Evolutionary conservation across 1,140 invertebrate species (phyloP).

Genomic region (Melanaphis sacchari): DNA sequence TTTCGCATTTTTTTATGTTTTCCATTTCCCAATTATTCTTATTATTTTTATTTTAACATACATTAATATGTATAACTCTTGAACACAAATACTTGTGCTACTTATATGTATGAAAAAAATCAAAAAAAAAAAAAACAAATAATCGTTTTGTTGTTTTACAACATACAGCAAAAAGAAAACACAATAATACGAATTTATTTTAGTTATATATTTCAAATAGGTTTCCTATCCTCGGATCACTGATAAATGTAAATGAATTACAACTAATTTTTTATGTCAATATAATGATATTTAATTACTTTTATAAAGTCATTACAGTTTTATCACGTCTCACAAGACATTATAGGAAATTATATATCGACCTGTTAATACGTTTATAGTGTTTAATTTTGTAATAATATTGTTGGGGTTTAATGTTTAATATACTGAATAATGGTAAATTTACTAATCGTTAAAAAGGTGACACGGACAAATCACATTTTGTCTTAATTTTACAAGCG

Average conservation of each 20-base stretch:
- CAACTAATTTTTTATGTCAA: no score
- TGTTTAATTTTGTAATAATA: not conserved
- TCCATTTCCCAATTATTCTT: not conserved
- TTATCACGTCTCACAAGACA: not conserved
- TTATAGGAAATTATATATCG: not conserved
- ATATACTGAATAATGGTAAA: not conserved
- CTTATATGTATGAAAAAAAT: no score
- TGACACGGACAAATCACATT: fast-evolving
- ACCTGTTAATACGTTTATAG: not conserved
- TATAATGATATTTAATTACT: no score
- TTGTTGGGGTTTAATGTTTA: not conserved
- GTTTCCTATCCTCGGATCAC: no score
- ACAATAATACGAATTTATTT: no score
- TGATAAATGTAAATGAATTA: no score
- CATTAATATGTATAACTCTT: not conserved
- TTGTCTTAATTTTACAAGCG: not conserved
- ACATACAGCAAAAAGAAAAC: no score
- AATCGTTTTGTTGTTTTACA: no score
- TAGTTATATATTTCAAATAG: no score
- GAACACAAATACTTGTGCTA: not conserved
- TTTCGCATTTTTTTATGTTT: not conserved
- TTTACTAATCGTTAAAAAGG: not conserved
- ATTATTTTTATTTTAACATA: not conserved
- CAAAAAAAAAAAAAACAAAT: no score
- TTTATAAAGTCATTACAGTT: no score